Conservation (phyloP, 2,888 invertebrate genomes). For the Trichacis sp. region DNA sequence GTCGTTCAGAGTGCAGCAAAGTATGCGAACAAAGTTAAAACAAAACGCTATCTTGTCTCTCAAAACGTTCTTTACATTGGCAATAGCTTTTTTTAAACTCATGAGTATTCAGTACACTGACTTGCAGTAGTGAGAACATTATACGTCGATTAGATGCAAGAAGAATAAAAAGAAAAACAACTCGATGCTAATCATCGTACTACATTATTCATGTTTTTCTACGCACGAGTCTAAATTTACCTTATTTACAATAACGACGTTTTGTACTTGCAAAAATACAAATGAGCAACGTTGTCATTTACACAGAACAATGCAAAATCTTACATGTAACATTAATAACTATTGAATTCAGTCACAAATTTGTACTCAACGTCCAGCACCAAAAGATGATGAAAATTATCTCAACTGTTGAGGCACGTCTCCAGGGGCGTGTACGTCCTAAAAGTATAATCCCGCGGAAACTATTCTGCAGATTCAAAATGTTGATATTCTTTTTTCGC, state of each 20-base stretch:
- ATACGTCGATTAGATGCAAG: background rate
- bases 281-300: background rate
- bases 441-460: no score
- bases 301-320: background rate
- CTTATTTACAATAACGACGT: background rate
- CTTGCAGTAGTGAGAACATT: background rate
- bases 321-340: background rate
- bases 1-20: no score
- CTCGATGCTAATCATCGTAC: no score
- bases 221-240: no score
- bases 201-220: no score
- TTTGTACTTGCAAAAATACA: background rate
- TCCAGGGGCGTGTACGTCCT: no score
- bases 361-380: background rate
- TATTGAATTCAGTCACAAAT: slow-evolving; percentile 4
- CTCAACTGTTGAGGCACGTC: background rate
- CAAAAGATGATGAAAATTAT: background rate
- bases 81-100: background rate
- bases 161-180: no score
- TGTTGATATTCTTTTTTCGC: no score
- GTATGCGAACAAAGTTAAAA: no score
- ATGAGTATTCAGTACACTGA: slow-evolving; percentile 29
- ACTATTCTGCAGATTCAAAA: no score
- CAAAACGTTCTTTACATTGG: background rate
- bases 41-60: no score